Conservation (phyloP, 2,113 vertebrate species). For the Embiotoca jacksoni region DNA sequence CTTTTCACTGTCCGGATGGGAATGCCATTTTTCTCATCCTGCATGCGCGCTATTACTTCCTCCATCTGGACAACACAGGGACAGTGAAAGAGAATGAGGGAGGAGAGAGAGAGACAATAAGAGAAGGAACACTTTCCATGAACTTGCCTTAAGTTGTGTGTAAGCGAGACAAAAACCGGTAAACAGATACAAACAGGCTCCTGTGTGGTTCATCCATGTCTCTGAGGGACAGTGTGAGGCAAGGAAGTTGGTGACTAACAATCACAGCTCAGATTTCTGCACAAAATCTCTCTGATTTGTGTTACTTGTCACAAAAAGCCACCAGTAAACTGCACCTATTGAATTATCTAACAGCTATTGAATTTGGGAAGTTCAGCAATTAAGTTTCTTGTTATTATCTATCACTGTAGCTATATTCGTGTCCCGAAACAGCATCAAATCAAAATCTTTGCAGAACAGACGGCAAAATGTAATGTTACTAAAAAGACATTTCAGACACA, state of each 20-base stretch:
- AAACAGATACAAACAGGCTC: conserved; percentile 47
- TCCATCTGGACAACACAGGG: conserved; percentile 89
- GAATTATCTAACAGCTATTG: conserved; percentile 35
- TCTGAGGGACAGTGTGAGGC: conserved; percentile 16
- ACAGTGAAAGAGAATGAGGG: conserved; percentile 18
- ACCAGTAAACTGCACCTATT: conserved; percentile 36
- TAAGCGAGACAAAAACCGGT: conserved; percentile 16
- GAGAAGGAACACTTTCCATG: conserved; percentile 26
- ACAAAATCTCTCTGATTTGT: conserved; percentile 55
- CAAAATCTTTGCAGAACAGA: not conserved
- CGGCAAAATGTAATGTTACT: not conserved
- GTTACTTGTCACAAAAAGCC: conserved; percentile 52
- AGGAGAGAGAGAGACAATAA: conserved; percentile 1
- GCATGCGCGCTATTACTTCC: conserved; percentile 97
- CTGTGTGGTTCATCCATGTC: conserved; percentile 32
- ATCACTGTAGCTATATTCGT: conserved; percentile 5
- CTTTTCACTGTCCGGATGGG: conserved; percentile 98
- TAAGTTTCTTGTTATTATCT: conserved; percentile 39
- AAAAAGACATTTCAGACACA: not conserved
- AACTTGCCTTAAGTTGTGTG: conserved; percentile 23
- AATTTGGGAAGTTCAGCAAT: conserved; percentile 14
- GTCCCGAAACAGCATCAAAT: conserved; percentile 15
- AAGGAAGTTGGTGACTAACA: conserved; percentile 52
- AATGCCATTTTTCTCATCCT: conserved; percentile 97
- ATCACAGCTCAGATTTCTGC: conserved; percentile 49